Percentiles rank a stretch among this genome's conserved stretches.
These are phyloP conservation scores for Branchinecta sandiegonensis DNA, from an alignment of 2,888 invertebrate genomes.

Conservation along the genomic window DNA sequence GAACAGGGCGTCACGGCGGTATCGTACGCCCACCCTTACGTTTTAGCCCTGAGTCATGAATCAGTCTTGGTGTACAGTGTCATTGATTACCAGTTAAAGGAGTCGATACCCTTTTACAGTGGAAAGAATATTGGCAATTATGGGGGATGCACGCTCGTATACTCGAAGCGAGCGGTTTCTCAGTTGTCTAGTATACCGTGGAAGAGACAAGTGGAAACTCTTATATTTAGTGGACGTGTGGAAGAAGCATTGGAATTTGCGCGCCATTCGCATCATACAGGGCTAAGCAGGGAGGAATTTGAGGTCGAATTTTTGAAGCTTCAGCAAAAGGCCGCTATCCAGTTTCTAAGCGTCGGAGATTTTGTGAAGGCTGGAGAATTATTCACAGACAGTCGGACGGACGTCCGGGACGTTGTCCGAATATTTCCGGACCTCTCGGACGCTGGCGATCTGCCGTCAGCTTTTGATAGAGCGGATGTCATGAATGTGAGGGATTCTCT, in stretches of 20 bases:
- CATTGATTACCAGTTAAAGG: not conserved
- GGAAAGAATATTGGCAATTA: not conserved
- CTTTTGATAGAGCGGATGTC: not conserved
- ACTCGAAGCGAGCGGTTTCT: not conserved
- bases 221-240: not conserved
- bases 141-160: not conserved
- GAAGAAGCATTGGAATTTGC: constrained; percentile 10
- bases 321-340: not conserved
- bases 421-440: not conserved
- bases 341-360: not conserved
- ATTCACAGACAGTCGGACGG: not conserved
- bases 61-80: constrained; percentile 18
- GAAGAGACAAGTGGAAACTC: not conserved
- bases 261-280: not conserved
- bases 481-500: not conserved
- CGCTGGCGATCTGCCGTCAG: not conserved
- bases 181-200: constrained; percentile 6
- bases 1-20: constrained; percentile 11
- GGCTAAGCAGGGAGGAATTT: not conserved
- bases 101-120: not conserved
- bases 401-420: not conserved
- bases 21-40: constrained; percentile 20
- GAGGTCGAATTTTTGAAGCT: not conserved
- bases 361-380: not conserved
- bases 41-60: constrained; percentile 18